Base-by-base conservation (phyloP, 2,113 vertebrate species). In the Thamnaconus septentrionalis region DNA sequence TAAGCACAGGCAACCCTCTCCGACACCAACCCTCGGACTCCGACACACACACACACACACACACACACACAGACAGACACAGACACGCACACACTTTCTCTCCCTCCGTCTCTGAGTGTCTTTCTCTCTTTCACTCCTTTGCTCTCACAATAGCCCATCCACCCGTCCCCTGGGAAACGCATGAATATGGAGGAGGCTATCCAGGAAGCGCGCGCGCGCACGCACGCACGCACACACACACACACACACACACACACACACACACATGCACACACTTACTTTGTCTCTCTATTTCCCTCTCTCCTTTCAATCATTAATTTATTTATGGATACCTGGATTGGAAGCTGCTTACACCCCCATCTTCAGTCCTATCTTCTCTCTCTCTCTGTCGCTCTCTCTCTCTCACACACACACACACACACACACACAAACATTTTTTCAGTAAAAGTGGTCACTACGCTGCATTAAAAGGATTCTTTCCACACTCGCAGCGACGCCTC, bases 161-260 rank as follows among this genome's bases (percentile, higher is more conserved):
- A 61, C 73, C 44, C 60, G 70, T 87, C 89, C 88, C 84, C 82
- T 78, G 83, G 88, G 87, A 77, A 85, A 88, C 73, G 45, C 85
- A 89, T 91, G 83, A 91, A 91, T 89, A 91, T 91, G 90, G 86
- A 91, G 69, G 69, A 86, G 82, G 60, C 66, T 80, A 69, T 70
- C 77, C 85, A 77, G 88, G 84, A 79, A 84, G 77, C 18, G 18
- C 18, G 18, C 18, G 18, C 2, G 18, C 18, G 18, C 2, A 2
- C 18, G 18, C 18, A 31, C 18, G 2, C 18, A 31, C 18, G 18
- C 18, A 31, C 18, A 31, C 18, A 31, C 18, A 31, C 18, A 31
- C 18, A 31, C 18, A 31, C 18, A 31, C 18, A 31, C 18, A 31
- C 18, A 31, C 18, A 31, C 18, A 31, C 18, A 31, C 18, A 31